Percentiles rank a stretch among this genome's conserved stretches.
Evolutionary conservation across 2,888 invertebrate genomes (phyloP).

Genomic region (Aleiodes alternator): DNA sequence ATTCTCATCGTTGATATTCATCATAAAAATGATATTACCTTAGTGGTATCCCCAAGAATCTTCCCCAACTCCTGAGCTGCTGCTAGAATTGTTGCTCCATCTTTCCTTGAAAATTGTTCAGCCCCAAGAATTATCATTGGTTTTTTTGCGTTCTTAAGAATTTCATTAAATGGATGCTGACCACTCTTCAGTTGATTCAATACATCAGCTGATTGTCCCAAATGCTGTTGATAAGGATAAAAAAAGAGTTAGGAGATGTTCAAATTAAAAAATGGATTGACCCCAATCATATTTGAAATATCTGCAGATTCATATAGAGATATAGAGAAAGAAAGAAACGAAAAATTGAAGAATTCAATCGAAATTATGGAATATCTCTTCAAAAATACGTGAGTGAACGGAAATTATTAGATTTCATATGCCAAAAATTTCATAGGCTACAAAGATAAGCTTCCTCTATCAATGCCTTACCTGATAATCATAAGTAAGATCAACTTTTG

Average conservation of each 20-base stretch:
- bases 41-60: slow-evolving; percentile 78
- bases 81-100: slow-evolving; percentile 86
- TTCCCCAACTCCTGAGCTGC: slow-evolving; percentile 85
- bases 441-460: too few species aligned
- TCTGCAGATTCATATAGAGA: too few species aligned
- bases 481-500: slow-evolving; percentile 94
- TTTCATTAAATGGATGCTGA: slow-evolving; percentile 82
- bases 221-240: slow-evolving; percentile 78
- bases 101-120: slow-evolving; percentile 85
- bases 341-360: too few species aligned
- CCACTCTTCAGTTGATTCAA: slow-evolving; percentile 86
- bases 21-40: slow-evolving; percentile 69
- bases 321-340: too few species aligned
- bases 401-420: too few species aligned
- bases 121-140: slow-evolving; percentile 96
- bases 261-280: neutral
- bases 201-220: slow-evolving; percentile 87
- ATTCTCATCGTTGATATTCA: neutral
- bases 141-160: slow-evolving; percentile 86
- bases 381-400: too few species aligned
- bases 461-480: slow-evolving; percentile 82
- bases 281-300: too few species aligned
- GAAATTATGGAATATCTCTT: too few species aligned
- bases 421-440: too few species aligned
- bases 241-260: slow-evolving; percentile 21